These are phyloP conservation scores for Allacma fusca DNA, from an alignment of 2,888 invertebrate species.

Conservation along the genomic window DNA sequence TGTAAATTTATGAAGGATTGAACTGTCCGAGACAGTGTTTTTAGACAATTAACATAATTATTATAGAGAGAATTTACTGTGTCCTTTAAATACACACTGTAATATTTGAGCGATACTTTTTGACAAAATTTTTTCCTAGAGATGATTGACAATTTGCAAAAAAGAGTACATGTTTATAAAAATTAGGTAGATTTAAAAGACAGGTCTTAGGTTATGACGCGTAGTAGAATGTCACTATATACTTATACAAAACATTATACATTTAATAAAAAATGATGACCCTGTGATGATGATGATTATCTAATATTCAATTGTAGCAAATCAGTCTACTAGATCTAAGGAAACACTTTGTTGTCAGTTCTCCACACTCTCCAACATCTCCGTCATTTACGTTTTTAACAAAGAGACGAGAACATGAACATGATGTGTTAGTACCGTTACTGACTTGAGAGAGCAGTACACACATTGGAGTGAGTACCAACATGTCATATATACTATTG, in stretches of 20 bases:
- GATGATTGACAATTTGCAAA: no score
- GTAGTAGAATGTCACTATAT: background rate
- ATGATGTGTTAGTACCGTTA: conserved; percentile 19
- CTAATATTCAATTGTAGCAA: conserved; percentile 35
- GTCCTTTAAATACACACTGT: no score
- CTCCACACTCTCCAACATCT: conserved; percentile 26
- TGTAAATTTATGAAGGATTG: no score
- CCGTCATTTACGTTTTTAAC: conserved; percentile 28
- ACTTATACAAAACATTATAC: background rate
- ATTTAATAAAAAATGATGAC: background rate
- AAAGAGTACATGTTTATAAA: no score
- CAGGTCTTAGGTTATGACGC: no score
- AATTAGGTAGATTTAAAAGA: no score
- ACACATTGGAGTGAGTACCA: background rate
- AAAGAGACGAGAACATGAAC: conserved; percentile 25
- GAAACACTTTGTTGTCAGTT: conserved; percentile 38
- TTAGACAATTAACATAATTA: no score
- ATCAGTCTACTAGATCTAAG: conserved; percentile 44
- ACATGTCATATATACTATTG: background rate
- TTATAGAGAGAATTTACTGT: no score
- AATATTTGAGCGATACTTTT: no score
- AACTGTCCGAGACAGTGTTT: no score
- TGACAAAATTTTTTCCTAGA: no score
- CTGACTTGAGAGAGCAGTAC: conserved; percentile 13
- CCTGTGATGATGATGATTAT: conserved; percentile 24